Conservation (phyloP, 2,888 invertebrate species). For the Stenichneumon culpator region DNA sequence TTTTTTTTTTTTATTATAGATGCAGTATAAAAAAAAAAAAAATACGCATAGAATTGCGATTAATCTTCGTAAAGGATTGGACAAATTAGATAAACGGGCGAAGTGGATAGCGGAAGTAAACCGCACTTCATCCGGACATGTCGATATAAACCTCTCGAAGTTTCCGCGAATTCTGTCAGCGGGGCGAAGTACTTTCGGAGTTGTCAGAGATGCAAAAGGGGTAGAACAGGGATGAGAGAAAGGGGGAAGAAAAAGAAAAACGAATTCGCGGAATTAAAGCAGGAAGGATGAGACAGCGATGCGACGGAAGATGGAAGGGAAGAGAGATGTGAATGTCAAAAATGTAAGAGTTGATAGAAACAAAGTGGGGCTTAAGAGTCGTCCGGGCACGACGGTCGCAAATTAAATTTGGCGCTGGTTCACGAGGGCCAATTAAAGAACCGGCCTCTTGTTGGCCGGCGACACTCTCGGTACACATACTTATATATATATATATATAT, state of each 20-base stretch:
- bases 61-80: neutral
- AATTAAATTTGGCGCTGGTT: constrained; percentile 42
- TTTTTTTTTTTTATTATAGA: too few species aligned
- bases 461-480: too few species aligned
- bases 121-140: neutral
- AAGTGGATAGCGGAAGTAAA: neutral
- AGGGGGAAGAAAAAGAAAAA: neutral
- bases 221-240: neutral
- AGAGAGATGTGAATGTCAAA: neutral
- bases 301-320: neutral
- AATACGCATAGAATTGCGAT: neutral
- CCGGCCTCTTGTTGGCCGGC: constrained; percentile 15
- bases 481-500: too few species aligned
- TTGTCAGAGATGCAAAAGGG: constrained; percentile 1
- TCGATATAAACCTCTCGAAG: neutral
- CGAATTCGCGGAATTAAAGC: neutral
- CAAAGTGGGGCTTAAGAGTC: constrained; percentile 6
- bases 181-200: constrained; percentile 21
- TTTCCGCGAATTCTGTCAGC: constrained; percentile 8
- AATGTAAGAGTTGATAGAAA: constrained; percentile 21
- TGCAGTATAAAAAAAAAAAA: too few species aligned
- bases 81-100: constrained; percentile 4
- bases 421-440: constrained; percentile 50
- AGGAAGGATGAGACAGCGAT: neutral
- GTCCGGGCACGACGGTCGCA: constrained; percentile 10